These are phyloP conservation scores for Sparus aurata DNA, from an alignment of 2,797 vertebrate species.

Conservation along the genomic window DNA sequence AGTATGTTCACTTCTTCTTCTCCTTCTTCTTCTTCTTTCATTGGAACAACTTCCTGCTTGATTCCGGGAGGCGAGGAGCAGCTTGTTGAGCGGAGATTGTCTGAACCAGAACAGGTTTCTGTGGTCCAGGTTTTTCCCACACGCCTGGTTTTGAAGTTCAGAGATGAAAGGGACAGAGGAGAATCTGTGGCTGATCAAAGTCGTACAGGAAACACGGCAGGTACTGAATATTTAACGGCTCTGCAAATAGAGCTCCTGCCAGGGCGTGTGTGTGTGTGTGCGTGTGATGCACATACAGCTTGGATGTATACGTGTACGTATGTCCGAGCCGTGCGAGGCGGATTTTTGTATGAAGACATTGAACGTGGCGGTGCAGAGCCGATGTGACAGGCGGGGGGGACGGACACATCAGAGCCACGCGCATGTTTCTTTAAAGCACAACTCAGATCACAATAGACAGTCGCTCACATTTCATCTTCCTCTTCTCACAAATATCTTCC, in stretches of 20 bases:
- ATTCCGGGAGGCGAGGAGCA: conserved; percentile 21
- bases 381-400: conserved; percentile 55
- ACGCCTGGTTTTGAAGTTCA: conserved; percentile 77
- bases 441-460: conserved; percentile 57
- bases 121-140: conserved; percentile 64
- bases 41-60: conserved; percentile 36
- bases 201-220: conserved; percentile 76
- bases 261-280: conserved; percentile 21
- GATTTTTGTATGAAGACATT: conserved; percentile 32
- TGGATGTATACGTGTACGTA: conserved; percentile 26
- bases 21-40: neutral
- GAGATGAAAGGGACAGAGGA: conserved; percentile 81
- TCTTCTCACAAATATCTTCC: conserved; percentile 29
- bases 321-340: neutral
- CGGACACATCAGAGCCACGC: conserved; percentile 57
- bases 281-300: conserved; percentile 19
- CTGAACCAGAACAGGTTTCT: conserved; percentile 58
- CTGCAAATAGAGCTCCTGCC: conserved; percentile 62
- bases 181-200: conserved; percentile 84
- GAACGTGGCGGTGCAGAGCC: conserved; percentile 34
- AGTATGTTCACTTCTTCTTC: conserved; percentile 11
- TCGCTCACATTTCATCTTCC: conserved; percentile 54
- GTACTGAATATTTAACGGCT: conserved; percentile 80
- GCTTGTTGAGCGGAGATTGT: conserved; percentile 39
- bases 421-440: conserved; percentile 23